Percentiles rank a stretch among this genome's conserved stretches.
phyloP scores from a whole-genome alignment of 2,113 vertebrate genomes.

The Asarcornis scutulata region DNA sequence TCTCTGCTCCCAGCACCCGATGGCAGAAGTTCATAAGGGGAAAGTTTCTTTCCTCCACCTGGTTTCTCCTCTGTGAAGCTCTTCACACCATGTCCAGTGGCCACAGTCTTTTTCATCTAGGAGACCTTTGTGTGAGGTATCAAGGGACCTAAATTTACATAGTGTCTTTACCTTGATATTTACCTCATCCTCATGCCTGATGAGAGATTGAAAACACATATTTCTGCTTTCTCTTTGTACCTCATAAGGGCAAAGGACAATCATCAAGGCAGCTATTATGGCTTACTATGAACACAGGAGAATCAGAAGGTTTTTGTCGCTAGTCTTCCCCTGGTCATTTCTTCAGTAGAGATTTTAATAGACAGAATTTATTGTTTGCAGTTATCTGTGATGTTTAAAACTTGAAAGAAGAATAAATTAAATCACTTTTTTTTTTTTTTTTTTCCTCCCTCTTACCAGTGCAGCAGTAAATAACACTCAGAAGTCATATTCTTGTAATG shows the following conservation, averaged over 20 bases:
- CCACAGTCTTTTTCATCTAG: not conserved
- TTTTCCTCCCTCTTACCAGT: not conserved
- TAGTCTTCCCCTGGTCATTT: not conserved
- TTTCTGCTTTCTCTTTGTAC: not conserved
- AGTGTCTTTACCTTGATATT: not conserved
- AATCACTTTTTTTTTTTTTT: not conserved
- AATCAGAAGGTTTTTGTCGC: not conserved
- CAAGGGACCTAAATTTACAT: not conserved
- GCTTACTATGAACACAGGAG: not conserved
- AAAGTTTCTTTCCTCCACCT: not conserved
- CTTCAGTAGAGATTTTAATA: constrained; percentile 29
- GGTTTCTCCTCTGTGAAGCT: not conserved
- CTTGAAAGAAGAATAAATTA: not conserved
- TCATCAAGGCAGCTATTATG: not conserved
- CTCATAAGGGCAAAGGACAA: not conserved
- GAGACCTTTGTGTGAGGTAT: not conserved
- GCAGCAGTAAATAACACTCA: not conserved
- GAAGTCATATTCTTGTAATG: not conserved
- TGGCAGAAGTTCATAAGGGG: not conserved
- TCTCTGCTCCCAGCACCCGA: too few relatives aligned
- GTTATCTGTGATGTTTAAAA: not conserved
- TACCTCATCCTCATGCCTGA: not conserved
- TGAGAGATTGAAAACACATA: not conserved
- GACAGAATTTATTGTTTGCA: constrained; percentile 36
- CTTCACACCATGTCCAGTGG: not conserved